Evolutionary conservation across 2,888 invertebrate genomes (phyloP).

Genomic region (Andrena bicolor): DNA sequence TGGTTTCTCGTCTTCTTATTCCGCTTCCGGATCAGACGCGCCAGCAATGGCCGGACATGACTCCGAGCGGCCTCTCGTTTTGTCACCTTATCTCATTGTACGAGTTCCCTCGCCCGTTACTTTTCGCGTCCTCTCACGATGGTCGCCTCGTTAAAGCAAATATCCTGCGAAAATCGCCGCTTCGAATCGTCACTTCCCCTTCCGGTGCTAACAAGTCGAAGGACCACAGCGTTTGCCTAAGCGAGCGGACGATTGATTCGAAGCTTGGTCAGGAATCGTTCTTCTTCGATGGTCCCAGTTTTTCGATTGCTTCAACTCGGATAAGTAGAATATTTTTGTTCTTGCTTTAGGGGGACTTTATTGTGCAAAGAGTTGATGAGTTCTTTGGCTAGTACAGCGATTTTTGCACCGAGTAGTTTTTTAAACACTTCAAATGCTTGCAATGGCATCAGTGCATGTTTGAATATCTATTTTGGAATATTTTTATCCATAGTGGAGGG

Average conservation of each 20-base stretch:
- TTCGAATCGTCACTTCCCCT: constrained; percentile 78
- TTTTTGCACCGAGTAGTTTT: too few relatives aligned
- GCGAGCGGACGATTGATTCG: not conserved
- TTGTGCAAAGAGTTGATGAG: too few relatives aligned
- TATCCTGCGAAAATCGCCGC: constrained; percentile 77
- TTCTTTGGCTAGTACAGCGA: too few relatives aligned
- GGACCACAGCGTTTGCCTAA: constrained; percentile 25
- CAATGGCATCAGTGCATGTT: too few relatives aligned
- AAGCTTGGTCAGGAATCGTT: too few relatives aligned
- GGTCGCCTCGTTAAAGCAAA: constrained; percentile 76
- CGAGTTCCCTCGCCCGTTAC: constrained; percentile 37
- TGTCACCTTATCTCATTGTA: constrained; percentile 43
- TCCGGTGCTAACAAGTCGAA: constrained; percentile 52
- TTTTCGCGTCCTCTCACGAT: constrained; percentile 37
- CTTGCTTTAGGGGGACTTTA: too few relatives aligned
- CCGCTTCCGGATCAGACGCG: constrained; percentile 56
- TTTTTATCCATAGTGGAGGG: too few relatives aligned
- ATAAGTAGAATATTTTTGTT: too few relatives aligned
- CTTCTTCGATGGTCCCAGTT: too few relatives aligned
- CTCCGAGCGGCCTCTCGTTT: constrained; percentile 54
- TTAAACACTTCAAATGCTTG: too few relatives aligned
- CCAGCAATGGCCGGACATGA: constrained; percentile 69
- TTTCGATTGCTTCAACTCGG: too few relatives aligned
- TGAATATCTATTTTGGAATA: too few relatives aligned
- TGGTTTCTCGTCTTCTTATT: constrained; percentile 60